Evolutionary conservation across 2,113 vertebrate species (phyloP).

Genomic region (Psilopsiagon aymara): DNA sequence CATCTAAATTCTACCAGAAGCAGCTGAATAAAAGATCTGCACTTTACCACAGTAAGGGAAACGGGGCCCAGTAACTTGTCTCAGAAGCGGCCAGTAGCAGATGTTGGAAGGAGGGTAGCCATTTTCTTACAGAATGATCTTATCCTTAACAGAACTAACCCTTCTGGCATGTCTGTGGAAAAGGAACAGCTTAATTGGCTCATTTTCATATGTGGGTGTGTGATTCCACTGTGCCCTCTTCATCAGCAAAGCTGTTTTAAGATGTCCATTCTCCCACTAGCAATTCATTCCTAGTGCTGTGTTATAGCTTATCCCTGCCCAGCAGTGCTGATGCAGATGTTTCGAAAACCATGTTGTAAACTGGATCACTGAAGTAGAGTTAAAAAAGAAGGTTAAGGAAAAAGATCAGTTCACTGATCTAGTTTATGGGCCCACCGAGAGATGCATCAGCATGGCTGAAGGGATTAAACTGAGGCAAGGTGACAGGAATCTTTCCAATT

Average conservation of each 20-base stretch:
- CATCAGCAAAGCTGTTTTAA: not conserved
- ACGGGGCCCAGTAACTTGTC: not conserved
- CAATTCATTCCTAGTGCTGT: not conserved
- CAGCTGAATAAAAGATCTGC: not conserved
- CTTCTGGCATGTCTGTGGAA: not conserved
- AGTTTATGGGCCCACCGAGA: conserved; percentile 50
- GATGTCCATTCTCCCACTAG: not conserved
- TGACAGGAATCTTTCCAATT: not conserved
- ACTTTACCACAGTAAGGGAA: not conserved
- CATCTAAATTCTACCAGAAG: not conserved
- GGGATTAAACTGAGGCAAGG: not conserved
- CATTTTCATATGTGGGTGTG: not conserved
- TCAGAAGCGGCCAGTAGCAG: not conserved
- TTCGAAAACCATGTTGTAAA: not conserved
- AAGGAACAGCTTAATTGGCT: not conserved
- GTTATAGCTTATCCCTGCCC: not conserved
- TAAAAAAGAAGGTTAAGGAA: conserved; percentile 28
- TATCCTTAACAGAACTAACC: not conserved
- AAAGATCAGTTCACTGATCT: conserved; percentile 52
- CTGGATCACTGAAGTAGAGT: not conserved
- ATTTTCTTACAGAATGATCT: not conserved
- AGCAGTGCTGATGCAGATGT: not conserved
- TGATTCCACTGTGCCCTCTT: not conserved
- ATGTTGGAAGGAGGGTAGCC: not conserved
- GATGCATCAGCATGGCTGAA: not conserved